Evolutionary conservation across 2,888 invertebrate species (phyloP), one percentile per base, ranked within the genome.

Genomic region (Pristionchus entomophagus): DNA sequence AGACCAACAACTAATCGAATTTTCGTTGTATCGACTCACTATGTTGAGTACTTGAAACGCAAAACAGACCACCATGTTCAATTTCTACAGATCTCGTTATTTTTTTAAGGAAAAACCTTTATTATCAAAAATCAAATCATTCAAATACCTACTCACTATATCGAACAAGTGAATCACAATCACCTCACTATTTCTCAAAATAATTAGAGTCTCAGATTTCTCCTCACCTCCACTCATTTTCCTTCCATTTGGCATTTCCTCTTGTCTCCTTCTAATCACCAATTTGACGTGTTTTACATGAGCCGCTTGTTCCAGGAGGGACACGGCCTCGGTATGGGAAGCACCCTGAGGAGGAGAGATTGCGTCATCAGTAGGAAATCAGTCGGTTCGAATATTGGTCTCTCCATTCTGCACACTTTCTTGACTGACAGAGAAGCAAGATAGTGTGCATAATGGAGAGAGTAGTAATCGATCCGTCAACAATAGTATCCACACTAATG

Each of bases 281-380:
- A 97, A 95, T 19, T 96, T 96, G 0, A 98, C 98, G 92, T 96
- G 96, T 8, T 98, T 97, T 89, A 96, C 95, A 49, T 96, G 95
- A 0, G 97, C 97, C 0, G 98, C 97, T 86, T 96, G 95, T 86
- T 97, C 97, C 95, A 99, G 97, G 89, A 97, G 95, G 88, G 97
- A 96, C 5, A 99, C 98, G 0, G 98, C 98, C 91, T 96, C 96
- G 89, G 97, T 96, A 94, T 99, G 98, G 3, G 97, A 97, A 1
- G 97, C 96, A 91, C 96, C 96, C 85, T 90, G 88, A 14, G 26
- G 41, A 17, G 41, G 22, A 38, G 38, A 38, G 3, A 26, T 59
- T 59, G 26, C 26, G 22, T 59, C 59, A 29, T 59, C 59, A 59
- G 8, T 59, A 59, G 26, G 26, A n/a, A 26, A 59, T 26, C 59